Percentiles rank a stretch among this genome's conserved stretches.
Conservation (phyloP, 35 echinoderm and acorn worm genomes). For the Patiria miniata region DNA sequence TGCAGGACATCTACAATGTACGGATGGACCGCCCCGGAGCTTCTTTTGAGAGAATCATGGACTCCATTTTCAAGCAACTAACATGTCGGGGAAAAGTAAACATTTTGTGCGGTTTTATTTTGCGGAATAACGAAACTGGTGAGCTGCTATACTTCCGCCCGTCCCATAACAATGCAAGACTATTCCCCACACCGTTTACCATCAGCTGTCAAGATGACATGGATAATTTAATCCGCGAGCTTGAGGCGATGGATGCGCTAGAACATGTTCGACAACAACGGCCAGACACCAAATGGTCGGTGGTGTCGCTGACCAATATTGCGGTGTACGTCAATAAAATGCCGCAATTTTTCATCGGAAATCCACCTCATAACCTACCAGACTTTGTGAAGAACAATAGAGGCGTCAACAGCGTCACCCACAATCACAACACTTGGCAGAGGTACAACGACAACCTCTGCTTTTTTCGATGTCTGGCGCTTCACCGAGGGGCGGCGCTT, state of each 20-base stretch:
- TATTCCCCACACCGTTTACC: background rate
- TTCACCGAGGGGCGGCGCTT: background rate
- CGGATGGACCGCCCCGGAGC: too few relatives aligned
- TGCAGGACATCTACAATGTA: background rate
- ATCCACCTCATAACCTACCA: background rate
- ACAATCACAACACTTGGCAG: background rate
- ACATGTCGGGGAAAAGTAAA: background rate
- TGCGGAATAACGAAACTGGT: background rate
- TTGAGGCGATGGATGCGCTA: background rate
- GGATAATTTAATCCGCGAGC: background rate
- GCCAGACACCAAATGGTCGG: constrained; percentile 7
- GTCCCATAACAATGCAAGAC: background rate
- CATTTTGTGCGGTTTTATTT: background rate
- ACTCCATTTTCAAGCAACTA: background rate
- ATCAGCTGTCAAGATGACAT: background rate
- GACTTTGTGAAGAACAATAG: background rate
- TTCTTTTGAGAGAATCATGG: too few relatives aligned
- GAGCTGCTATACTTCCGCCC: background rate
- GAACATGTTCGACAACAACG: background rate
- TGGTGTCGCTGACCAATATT: background rate
- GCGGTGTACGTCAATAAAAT: constrained; percentile 16
- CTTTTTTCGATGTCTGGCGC: background rate
- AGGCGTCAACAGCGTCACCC: background rate
- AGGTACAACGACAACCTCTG: constrained; percentile 17
- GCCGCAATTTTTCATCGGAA: background rate